These are phyloP conservation scores for Pseudochromis fuscus DNA, from an alignment of 2,797 vertebrate species.

Conservation along the genomic window DNA sequence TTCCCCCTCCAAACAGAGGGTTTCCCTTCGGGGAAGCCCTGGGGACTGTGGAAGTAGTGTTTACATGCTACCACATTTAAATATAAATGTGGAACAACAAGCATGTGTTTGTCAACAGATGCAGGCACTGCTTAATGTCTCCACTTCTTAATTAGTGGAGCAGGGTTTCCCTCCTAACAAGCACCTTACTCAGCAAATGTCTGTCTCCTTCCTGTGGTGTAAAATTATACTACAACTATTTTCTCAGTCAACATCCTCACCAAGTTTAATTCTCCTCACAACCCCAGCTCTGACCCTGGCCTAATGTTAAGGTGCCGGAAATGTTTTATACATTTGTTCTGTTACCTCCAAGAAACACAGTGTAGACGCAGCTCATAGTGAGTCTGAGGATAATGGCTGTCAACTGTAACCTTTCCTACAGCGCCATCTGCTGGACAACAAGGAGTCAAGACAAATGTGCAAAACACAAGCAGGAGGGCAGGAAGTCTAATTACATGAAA, in stretches of 20 bases:
- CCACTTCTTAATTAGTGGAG: constrained; percentile 32
- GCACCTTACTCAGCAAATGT: constrained; percentile 16
- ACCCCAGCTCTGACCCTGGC: not conserved
- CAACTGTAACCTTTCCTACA: constrained; percentile 44
- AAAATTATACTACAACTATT: constrained; percentile 8
- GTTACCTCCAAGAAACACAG: constrained; percentile 18
- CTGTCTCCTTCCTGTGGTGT: constrained; percentile 69
- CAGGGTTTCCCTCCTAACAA: constrained; percentile 25
- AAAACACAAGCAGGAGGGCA: not conserved
- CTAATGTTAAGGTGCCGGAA: constrained; percentile 14
- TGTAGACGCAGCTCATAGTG: not conserved
- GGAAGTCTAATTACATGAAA: not conserved
- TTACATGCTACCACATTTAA: constrained; percentile 68
- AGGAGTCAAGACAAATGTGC: not conserved
- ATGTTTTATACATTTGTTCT: not conserved
- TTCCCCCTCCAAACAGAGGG: constrained; percentile 38
- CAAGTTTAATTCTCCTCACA: constrained; percentile 1
- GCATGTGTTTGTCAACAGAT: constrained; percentile 74
- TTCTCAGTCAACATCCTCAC: not conserved
- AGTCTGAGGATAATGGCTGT: not conserved
- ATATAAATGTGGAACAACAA: constrained; percentile 60
- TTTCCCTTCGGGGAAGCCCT: constrained; percentile 75
- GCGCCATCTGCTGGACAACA: constrained; percentile 75
- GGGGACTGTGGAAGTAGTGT: constrained; percentile 38
- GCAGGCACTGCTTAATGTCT: constrained; percentile 23